A percentile compares a stretch with the other conserved stretches of the same genome.
Evolutionary conservation across 2,888 invertebrate species (phyloP).

Genomic region (Ischnus inquisitorius): DNA sequence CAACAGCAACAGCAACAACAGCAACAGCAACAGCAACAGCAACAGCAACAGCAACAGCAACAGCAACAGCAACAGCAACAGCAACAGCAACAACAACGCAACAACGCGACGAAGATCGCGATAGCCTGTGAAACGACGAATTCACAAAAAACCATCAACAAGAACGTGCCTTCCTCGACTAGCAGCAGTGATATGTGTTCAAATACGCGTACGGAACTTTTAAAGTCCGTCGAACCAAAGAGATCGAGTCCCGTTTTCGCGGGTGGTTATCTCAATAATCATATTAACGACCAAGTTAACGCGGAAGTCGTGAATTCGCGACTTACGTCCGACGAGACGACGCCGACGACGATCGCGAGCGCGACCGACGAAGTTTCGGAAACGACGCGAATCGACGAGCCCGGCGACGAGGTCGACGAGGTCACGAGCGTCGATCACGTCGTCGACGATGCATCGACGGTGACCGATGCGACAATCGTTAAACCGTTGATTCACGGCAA

Average conservation of each 20-base stretch:
- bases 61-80: conserved; percentile 20
- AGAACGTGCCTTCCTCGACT: conserved; percentile 85
- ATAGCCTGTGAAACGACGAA: conserved; percentile 69
- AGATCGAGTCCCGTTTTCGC: conserved; percentile 79
- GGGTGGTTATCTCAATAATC: conserved; percentile 78
- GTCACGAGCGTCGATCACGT: conserved; percentile 67
- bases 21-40: conserved; percentile 65
- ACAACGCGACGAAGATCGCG: conserved; percentile 62
- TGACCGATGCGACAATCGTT: conserved; percentile 73
- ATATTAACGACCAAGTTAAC: conserved; percentile 76
- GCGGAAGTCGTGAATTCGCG: conserved; percentile 69
- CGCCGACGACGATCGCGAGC: conserved; percentile 77
- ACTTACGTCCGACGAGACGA: conserved; percentile 61
- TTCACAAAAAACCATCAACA: conserved; percentile 86
- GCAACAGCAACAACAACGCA: conserved; percentile 56
- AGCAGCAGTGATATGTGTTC: conserved; percentile 85
- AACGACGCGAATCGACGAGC: conserved; percentile 77
- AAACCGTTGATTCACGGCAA: neutral
- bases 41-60: conserved; percentile 30
- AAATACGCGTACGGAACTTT: conserved; percentile 82
- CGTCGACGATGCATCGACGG: conserved; percentile 62
- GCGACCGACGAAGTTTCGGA: conserved; percentile 83
- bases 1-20: conserved; percentile 22
- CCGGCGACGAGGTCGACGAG: conserved; percentile 68
- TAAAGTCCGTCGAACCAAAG: conserved; percentile 78